These are phyloP conservation scores for Coptotermes formosanus DNA, from an alignment of 1,140 invertebrate genomes.

Conservation along the genomic window DNA sequence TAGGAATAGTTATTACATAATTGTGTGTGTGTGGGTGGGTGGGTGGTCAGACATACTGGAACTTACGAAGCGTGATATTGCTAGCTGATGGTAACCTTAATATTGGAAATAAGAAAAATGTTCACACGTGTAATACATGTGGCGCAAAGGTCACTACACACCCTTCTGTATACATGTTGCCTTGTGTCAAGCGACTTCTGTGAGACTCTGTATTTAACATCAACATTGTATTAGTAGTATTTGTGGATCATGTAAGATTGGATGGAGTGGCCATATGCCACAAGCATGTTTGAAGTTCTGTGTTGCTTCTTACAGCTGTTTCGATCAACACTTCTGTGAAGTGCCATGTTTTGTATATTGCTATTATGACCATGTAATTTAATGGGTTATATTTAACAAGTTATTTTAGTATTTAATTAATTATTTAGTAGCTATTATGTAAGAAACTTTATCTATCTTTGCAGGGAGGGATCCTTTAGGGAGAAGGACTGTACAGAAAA, in stretches of 20 bases:
- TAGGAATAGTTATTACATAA: neutral
- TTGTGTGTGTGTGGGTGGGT: neutral
- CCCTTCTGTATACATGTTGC: too few species aligned
- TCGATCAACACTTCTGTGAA: neutral
- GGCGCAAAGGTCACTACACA: too few species aligned
- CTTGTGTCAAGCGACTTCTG: too few species aligned
- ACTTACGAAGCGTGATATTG: neutral
- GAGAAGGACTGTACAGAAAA: neutral
- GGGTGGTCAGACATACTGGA: neutral
- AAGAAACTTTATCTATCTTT: neutral
- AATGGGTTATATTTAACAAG: neutral
- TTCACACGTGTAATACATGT: neutral
- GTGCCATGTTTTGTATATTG: neutral
- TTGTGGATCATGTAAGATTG: neutral
- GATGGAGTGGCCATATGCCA: neutral
- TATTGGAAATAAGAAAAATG: neutral
- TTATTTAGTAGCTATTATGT: neutral
- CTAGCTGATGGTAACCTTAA: neutral
- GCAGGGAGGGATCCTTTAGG: neutral
- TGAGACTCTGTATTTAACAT: too few species aligned
- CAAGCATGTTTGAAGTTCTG: neutral
- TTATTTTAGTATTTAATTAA: conserved; percentile 4
- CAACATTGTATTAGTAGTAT: neutral
- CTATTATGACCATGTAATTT: neutral
- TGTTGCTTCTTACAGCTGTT: neutral